These are phyloP conservation scores for Copidosoma floridanum DNA, from an alignment of 1,140 invertebrate species.

Conservation along the genomic window DNA sequence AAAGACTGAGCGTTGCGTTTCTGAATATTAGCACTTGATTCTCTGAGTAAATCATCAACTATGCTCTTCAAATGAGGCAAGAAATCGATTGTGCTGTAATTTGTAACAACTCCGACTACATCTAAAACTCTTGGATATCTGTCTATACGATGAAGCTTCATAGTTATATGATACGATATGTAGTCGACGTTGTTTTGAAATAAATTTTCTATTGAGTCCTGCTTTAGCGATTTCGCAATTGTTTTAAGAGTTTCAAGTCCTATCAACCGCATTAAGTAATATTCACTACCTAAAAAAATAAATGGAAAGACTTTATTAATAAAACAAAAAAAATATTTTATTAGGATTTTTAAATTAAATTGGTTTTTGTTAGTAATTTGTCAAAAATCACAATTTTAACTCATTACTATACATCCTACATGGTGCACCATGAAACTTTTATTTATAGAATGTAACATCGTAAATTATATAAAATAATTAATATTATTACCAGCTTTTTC, in stretches of 20 bases:
- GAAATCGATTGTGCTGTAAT: conserved; percentile 62
- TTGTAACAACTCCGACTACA: conserved; percentile 65
- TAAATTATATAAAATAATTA: no score
- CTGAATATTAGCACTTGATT: conserved; percentile 61
- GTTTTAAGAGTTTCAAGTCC: conserved; percentile 59
- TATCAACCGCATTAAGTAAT: conserved; percentile 57
- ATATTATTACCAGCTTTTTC: conserved; percentile 63
- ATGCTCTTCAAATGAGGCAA: conserved; percentile 64
- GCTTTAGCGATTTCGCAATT: conserved; percentile 56
- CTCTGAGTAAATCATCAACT: conserved; percentile 63
- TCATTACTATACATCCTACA: no score
- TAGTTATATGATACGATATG: conserved; percentile 64
- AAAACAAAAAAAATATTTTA: neutral
- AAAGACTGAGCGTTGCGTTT: conserved; percentile 59
- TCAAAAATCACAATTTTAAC: no score
- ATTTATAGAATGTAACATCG: neutral
- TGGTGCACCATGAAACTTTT: no score
- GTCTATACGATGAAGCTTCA: conserved; percentile 60
- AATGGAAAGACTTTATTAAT: neutral
- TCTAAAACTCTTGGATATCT: conserved; percentile 58
- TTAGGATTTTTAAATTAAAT: neutral
- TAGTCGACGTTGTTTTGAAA: conserved; percentile 66
- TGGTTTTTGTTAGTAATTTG: conserved; percentile 24
- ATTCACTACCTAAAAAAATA: conserved; percentile 56
- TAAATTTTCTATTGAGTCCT: conserved; percentile 56